These are phyloP conservation scores for Hipposideros larvatus DNA, from an alignment of 2,797 vertebrate species.

Conservation along the genomic window DNA sequence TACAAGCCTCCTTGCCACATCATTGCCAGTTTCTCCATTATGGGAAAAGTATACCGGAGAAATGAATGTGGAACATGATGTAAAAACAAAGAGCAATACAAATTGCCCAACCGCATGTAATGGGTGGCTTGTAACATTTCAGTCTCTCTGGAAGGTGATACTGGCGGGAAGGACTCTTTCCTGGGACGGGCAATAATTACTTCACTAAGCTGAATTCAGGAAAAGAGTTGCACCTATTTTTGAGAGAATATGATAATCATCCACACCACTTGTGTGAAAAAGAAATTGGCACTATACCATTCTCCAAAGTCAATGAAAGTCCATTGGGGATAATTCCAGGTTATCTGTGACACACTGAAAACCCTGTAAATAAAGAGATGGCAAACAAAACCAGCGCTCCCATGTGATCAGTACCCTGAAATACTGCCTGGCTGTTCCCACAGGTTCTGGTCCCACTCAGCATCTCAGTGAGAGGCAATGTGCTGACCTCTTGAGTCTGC, in stretches of 20 bases:
- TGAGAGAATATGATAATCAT: slow-evolving; percentile 66
- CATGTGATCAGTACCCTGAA: background rate
- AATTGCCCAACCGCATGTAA: background rate
- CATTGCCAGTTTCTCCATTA: slow-evolving; percentile 47
- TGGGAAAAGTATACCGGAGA: slow-evolving; percentile 16
- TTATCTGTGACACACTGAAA: slow-evolving; percentile 7
- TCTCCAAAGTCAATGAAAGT: background rate
- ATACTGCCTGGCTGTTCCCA: background rate
- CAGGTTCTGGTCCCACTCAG: background rate
- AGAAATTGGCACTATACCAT: background rate
- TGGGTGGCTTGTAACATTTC: slow-evolving; percentile 49
- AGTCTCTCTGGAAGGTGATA: slow-evolving; percentile 49
- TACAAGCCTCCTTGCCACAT: background rate
- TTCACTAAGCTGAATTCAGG: slow-evolving; percentile 74
- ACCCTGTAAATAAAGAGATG: background rate
- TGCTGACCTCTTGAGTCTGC: background rate
- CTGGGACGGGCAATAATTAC: slow-evolving; percentile 26
- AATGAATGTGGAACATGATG: background rate
- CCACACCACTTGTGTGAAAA: slow-evolving; percentile 11
- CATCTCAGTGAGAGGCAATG: background rate
- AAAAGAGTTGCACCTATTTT: slow-evolving; percentile 46
- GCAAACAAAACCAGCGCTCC: background rate
- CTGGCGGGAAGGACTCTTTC: slow-evolving; percentile 43
- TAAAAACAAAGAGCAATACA: background rate
- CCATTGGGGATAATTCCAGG: background rate